A percentile compares a stretch with the other conserved stretches of the same genome.
Conservation (phyloP, 53 echinoderm and acorn worm species). For the Zoroaster sp. region DNA sequence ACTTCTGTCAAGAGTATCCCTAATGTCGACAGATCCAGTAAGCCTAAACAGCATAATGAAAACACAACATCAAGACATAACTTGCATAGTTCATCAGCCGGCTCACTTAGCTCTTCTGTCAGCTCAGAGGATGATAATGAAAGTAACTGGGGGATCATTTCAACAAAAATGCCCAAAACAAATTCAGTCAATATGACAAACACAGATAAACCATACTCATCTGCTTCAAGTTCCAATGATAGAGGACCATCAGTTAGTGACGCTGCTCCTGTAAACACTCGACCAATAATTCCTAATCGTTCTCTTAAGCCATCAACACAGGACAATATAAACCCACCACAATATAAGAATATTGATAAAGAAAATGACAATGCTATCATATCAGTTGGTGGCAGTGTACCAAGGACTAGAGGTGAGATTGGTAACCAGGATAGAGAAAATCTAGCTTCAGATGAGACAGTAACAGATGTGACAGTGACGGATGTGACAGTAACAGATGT, state of each 20-base stretch:
- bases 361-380: background rate
- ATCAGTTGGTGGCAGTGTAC: background rate
- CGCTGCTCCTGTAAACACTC: background rate
- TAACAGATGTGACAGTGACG: background rate
- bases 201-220: background rate
- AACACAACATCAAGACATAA: background rate
- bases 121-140: background rate
- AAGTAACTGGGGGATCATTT: background rate
- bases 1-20: slow-evolving; percentile 10
- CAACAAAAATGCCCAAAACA: background rate
- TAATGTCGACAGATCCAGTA: slow-evolving; percentile 23
- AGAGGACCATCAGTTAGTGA: background rate
- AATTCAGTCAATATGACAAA: background rate
- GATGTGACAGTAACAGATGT: background rate
- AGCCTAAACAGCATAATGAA: slow-evolving; percentile 24
- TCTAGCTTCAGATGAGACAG: background rate
- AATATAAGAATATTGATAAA: background rate
- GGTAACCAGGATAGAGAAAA: background rate
- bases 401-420: background rate
- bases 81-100: background rate
- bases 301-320: slow-evolving; percentile 27
- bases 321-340: background rate
- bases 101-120: background rate
- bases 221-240: background rate
- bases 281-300: slow-evolving; percentile 36